Percentiles rank a stretch among this genome's conserved stretches.
These are phyloP conservation scores for Drosophila mauritiana DNA, from an alignment of 1,140 invertebrate species.

Conservation along the genomic window DNA sequence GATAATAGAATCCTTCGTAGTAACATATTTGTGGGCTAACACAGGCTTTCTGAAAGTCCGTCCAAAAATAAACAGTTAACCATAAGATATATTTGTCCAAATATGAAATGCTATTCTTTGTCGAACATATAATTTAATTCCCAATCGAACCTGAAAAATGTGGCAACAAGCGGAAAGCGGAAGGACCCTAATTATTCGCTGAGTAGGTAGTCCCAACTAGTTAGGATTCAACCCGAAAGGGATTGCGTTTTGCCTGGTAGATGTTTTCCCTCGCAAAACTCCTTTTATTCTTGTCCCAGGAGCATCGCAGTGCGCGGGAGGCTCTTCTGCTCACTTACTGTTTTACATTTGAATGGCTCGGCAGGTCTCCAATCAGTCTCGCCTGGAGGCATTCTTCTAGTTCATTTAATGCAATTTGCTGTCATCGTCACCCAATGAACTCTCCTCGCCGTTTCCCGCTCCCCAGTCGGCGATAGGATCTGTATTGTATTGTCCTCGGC, in stretches of 20 bases:
- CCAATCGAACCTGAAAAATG: too few relatives aligned
- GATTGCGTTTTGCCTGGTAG: background rate
- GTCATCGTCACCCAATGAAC: constrained; percentile 51
- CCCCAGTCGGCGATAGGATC: constrained; percentile 3
- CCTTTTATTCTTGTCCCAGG: constrained; percentile 12
- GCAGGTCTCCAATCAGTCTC: constrained; percentile 44
- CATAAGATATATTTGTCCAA: too few relatives aligned
- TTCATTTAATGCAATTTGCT: constrained; percentile 58
- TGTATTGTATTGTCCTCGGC: constrained; percentile 31
- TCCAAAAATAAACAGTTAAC: too few relatives aligned
- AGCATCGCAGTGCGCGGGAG: background rate
- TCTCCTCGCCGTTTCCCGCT: background rate
- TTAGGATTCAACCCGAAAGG: background rate
- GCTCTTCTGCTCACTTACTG: constrained; percentile 19
- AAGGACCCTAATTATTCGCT: too few relatives aligned
- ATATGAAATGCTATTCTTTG: too few relatives aligned
- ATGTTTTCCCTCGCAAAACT: background rate
- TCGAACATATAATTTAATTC: too few relatives aligned
- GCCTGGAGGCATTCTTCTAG: constrained; percentile 46
- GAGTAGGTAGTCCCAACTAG: background rate
- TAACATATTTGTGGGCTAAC: too few relatives aligned
- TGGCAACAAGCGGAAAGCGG: too few relatives aligned
- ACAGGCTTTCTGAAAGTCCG: too few relatives aligned
- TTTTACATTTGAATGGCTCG: constrained; percentile 27
- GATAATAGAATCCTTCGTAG: too few relatives aligned